phyloP scores from a whole-genome alignment of 2,113 vertebrate genomes.

The Muntiacus muntjak region DNA sequence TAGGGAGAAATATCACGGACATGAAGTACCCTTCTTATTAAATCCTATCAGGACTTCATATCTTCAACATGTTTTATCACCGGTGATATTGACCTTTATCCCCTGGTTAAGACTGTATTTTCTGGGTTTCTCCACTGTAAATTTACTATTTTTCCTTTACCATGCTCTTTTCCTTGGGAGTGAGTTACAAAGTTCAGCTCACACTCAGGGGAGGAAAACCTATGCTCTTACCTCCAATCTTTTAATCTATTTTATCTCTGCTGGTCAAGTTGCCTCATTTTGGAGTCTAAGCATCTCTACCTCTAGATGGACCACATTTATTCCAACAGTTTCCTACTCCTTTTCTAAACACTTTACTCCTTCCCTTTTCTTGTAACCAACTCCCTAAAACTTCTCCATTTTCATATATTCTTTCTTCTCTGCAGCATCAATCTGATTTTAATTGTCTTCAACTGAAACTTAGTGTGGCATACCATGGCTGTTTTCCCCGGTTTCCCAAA shows the following conservation, averaged over 20 bases:
- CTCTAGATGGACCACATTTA: not conserved
- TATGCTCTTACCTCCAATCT: not conserved
- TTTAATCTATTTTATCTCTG: not conserved
- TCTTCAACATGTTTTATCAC: not conserved
- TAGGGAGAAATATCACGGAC: not conserved
- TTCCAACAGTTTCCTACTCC: not conserved
- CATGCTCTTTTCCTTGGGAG: not conserved
- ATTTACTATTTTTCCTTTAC: not conserved
- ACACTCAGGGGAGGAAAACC: not conserved
- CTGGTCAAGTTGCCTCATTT: not conserved
- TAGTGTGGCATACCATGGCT: rapidly evolving
- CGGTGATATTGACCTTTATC: not conserved
- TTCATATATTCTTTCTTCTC: not conserved
- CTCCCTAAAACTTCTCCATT: not conserved
- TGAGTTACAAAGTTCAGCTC: not conserved
- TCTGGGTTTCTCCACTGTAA: not conserved
- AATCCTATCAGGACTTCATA: too few relatives aligned
- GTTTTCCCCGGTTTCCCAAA: not conserved
- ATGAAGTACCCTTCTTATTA: not conserved
- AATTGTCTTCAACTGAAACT: not conserved
- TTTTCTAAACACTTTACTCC: not conserved
- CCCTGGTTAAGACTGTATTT: not conserved
- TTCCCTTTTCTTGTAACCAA: not conserved
- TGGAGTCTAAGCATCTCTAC: not conserved
- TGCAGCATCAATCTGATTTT: not conserved